These are phyloP conservation scores for Columbina picui DNA, from an alignment of 2,113 vertebrate species.

Conservation along the genomic window DNA sequence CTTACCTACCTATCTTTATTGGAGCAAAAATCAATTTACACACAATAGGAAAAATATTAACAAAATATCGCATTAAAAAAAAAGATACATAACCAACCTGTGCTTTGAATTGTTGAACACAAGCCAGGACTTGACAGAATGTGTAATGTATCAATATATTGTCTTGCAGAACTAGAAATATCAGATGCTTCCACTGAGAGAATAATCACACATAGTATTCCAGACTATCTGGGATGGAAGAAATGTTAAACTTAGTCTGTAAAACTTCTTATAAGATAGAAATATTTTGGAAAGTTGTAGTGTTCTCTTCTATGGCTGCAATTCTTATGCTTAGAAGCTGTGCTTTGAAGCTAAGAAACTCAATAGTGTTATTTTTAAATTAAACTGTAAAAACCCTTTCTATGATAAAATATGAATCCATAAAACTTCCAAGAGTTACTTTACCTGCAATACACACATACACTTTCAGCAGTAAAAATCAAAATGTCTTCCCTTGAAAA, in stretches of 20 bases:
- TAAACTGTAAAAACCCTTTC: neutral
- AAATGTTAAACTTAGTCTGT: neutral
- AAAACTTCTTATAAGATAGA: neutral
- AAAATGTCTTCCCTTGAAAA: neutral
- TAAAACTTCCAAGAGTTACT: neutral
- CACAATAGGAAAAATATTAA: neutral
- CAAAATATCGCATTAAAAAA: neutral
- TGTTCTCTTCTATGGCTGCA: neutral
- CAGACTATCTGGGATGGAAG: neutral
- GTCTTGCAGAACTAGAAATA: neutral
- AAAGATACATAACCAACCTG: fast-evolving
- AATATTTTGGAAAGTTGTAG: neutral
- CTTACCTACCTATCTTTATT: neutral
- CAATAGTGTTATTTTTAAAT: neutral
- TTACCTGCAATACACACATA: neutral
- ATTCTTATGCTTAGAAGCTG: neutral
- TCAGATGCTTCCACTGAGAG: neutral
- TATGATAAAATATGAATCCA: neutral
- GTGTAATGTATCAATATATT: neutral
- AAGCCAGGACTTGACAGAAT: neutral
- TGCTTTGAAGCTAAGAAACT: neutral
- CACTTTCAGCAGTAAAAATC: neutral
- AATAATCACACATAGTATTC: neutral
- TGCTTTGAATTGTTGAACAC: neutral
- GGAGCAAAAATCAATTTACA: neutral